Percentiles rank a stretch among this genome's conserved stretches.
Conservation (phyloP, 2,113 vertebrate genomes). For the Seriola dumerili region DNA sequence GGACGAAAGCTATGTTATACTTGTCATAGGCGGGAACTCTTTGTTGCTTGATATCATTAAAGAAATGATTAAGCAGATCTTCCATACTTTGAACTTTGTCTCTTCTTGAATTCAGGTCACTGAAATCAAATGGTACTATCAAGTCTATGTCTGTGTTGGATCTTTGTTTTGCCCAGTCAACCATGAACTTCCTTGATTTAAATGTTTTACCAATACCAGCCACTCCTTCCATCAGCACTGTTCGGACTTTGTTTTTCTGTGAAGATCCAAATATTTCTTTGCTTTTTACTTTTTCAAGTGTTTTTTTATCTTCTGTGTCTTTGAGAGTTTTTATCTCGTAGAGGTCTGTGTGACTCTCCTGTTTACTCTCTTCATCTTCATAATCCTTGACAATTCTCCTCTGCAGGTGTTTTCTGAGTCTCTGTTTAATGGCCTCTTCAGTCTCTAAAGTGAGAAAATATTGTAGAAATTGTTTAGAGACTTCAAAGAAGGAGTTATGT, state of each 20-base stretch:
- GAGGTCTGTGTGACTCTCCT: background rate
- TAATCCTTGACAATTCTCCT: background rate
- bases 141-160: conserved; percentile 7
- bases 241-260: background rate
- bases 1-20: conserved; percentile 30
- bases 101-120: background rate
- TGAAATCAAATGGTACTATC: background rate
- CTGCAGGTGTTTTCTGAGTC: background rate
- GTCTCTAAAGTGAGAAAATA: background rate
- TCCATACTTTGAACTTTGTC: conserved; percentile 15
- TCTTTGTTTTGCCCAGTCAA: background rate
- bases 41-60: accelerated
- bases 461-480: background rate
- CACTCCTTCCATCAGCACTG: conserved; percentile 31
- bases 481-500: too few relatives aligned
- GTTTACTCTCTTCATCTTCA: background rate
- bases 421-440: too few relatives aligned
- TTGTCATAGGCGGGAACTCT: accelerated
- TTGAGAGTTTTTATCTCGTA: background rate
- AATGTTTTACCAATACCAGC: conserved; percentile 52
- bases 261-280: background rate
- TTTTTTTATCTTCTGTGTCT: background rate
- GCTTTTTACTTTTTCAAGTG: background rate
- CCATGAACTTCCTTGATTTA: background rate
- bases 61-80: background rate